These are phyloP conservation scores for Regulus satrapa DNA, from an alignment of 2,113 vertebrate species.

Conservation along the genomic window DNA sequence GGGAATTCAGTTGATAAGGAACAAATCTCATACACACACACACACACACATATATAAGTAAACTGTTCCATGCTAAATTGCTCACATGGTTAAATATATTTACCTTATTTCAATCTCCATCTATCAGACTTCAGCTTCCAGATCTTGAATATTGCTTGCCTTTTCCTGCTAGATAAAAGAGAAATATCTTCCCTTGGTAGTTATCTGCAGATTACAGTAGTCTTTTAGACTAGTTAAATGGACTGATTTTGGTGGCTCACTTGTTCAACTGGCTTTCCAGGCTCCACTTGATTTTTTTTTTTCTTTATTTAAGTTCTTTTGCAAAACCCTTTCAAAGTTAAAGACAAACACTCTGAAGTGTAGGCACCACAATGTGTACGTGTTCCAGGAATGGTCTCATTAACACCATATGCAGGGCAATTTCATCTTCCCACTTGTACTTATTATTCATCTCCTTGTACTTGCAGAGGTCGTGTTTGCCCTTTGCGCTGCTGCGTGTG, in stretches of 20 bases:
- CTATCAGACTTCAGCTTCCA: not conserved
- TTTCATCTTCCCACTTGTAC: not conserved
- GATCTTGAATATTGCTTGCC: not conserved
- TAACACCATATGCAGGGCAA: not conserved
- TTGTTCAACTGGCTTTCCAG: not conserved
- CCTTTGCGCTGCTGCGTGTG: not conserved
- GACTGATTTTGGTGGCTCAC: not conserved
- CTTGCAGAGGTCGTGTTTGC: not conserved
- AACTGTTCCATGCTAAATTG: not conserved
- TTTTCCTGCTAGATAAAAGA: not conserved
- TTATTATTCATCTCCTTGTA: not conserved
- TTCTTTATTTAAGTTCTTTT: not conserved
- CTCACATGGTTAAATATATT: not conserved
- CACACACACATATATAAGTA: too few relatives aligned
- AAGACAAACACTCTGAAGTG: not conserved
- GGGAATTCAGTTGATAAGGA: not conserved
- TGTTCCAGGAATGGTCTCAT: not conserved
- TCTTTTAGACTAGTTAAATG: not conserved
- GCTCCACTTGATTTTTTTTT: not conserved
- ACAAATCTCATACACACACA: too few relatives aligned
- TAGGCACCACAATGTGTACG: not conserved
- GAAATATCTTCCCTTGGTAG: not conserved
- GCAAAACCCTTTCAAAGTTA: not conserved
- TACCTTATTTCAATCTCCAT: not conserved
- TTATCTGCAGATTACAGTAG: not conserved